Percentiles rank a stretch among this genome's conserved stretches.
These are phyloP conservation scores for Peribatodes rhomboidaria DNA, from an alignment of 2,888 invertebrate species.

Conservation along the genomic window DNA sequence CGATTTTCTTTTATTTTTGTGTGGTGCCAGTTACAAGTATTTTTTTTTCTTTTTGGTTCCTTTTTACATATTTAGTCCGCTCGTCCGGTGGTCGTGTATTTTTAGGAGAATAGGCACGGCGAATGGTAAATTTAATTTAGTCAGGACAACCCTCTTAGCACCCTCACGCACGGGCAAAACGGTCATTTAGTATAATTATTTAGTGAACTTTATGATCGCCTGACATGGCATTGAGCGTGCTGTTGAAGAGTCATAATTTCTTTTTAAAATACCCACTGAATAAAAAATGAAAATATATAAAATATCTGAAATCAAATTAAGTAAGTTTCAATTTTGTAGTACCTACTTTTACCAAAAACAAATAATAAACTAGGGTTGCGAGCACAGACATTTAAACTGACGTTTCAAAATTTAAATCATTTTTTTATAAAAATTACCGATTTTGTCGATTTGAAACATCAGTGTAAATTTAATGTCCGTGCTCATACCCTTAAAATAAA, in stretches of 20 bases:
- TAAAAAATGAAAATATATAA: too few relatives aligned
- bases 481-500: too few relatives aligned
- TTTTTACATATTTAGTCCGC: constrained; percentile 57
- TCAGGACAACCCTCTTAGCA: constrained; percentile 46
- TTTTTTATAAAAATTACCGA: too few relatives aligned
- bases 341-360: too few relatives aligned
- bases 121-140: constrained; percentile 44
- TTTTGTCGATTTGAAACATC: too few relatives aligned
- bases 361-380: too few relatives aligned
- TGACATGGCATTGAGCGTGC: constrained; percentile 21
- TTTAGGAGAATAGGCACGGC: constrained; percentile 48
- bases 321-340: too few relatives aligned
- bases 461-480: too few relatives aligned
- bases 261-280: background rate
- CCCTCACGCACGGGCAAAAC: constrained; percentile 15
- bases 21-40: constrained; percentile 3
- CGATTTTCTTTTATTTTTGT: background rate
- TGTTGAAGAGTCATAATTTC: background rate
- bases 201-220: constrained; percentile 20
- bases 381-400: too few relatives aligned
- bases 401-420: too few relatives aligned
- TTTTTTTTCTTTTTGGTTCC: constrained; percentile 57
- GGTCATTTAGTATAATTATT: background rate
- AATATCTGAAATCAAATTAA: too few relatives aligned
- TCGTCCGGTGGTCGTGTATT: constrained; percentile 58